Percentiles rank a stretch among this genome's conserved stretches.
These are phyloP conservation scores for Synanthedon vespiformis DNA, from an alignment of 2,888 invertebrate species.

Conservation along the genomic window DNA sequence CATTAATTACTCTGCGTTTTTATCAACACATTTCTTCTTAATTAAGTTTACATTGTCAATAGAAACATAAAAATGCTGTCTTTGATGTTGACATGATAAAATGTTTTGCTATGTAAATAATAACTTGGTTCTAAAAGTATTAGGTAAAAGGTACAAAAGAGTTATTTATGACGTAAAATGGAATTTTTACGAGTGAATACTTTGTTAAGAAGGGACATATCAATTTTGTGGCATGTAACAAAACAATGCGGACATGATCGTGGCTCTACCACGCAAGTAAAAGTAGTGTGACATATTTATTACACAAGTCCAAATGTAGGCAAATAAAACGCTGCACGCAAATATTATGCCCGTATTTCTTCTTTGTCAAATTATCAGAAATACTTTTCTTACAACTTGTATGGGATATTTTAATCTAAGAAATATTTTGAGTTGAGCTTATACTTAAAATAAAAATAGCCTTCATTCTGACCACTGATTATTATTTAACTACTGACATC, in stretches of 20 bases:
- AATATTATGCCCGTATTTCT: neutral
- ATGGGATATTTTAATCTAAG: no score
- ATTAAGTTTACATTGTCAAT: no score
- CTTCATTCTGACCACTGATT: no score
- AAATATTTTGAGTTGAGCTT: no score
- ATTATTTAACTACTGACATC: no score
- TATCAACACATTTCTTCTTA: neutral
- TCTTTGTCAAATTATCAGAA: neutral
- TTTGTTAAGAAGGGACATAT: neutral
- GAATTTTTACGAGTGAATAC: neutral
- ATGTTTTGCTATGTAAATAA: no score
- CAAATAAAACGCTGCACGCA: neutral
- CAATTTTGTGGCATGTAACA: neutral
- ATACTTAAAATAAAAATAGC: no score
- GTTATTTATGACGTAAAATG: neutral
- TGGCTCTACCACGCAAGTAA: neutral
- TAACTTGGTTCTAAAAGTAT: no score
- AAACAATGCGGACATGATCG: neutral
- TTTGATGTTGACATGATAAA: no score
- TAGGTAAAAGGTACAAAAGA: neutral
- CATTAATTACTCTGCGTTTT: conserved; percentile 21
- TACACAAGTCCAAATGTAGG: neutral
- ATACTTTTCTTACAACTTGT: no score
- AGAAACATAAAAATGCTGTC: no score
- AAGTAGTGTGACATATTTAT: neutral